Base-by-base conservation (phyloP, 1,140 invertebrate genomes). In the Agraylea sexmaculata region DNA sequence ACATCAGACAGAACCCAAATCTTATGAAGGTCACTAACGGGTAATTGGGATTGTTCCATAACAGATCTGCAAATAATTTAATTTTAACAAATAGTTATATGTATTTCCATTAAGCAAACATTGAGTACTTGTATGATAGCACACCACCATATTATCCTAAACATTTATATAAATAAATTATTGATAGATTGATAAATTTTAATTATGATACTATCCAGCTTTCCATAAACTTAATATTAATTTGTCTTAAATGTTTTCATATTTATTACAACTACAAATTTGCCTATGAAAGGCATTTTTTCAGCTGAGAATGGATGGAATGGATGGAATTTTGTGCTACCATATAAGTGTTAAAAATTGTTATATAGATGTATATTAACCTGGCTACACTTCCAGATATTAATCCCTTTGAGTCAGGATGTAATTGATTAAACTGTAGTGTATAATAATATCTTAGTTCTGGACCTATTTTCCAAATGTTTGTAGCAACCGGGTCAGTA, bases 1-100 rank as follows among this genome's bases (percentile, higher is more conserved):
- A 96, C 80, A 62, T 98, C 92, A 10, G 91, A 83, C 36, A 97
- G 69, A 57, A 93, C 86, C 89, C 93, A 97, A 54, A 97, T 97
- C 60, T 90, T 87, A 32, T 90, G 78, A 3, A 97, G 65, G 64
- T 96, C 91, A 21, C 80, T 68, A 7, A 92, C 81, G 2, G 91
- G 86, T 35, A 97, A 71, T 37, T 86, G 81, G 30, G 91, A 95
- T 61, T 94, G 95, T 66, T 96, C 91, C 67, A 98, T 97, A 62
- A 96, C 97, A 45, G 82, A 76, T 55, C 92, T 74, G 52, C 13
- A 55, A 58, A 28, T 16, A 37, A 37, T 38, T 36, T 23, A 40
- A 29, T n/a, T n/a, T n/a, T n/a, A 32, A 10, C 3, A 31, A 15
- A 21, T 2, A 23, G n/a, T 28, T 21, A 19, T 16, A 15, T 43